Conservation (phyloP, 2,888 invertebrate species). For the Rotaria sp. region DNA sequence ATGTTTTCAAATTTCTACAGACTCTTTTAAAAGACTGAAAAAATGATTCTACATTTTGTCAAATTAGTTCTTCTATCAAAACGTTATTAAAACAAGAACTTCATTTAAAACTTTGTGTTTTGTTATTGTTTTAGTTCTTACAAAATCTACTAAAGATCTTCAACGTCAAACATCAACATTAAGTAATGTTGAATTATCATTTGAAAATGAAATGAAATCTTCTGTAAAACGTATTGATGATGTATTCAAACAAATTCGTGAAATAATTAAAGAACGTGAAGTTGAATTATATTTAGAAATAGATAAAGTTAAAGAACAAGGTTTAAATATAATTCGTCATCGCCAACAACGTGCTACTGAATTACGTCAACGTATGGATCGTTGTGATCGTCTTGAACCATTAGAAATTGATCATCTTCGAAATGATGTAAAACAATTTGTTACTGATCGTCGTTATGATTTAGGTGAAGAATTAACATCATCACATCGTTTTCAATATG, state of each 20-base stretch:
- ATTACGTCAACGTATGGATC: neutral
- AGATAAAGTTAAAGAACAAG: slow-evolving; percentile 22
- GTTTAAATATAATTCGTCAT: slow-evolving; percentile 3
- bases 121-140: neutral
- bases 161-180: slow-evolving; percentile 23
- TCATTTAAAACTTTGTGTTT: too few relatives aligned
- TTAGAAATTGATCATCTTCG: neutral
- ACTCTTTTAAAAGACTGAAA: too few relatives aligned
- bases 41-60: too few relatives aligned
- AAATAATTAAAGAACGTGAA: neutral
- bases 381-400: neutral
- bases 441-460: slow-evolving; percentile 1
- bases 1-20: too few relatives aligned
- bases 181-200: slow-evolving; percentile 14
- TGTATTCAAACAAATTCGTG: neutral
- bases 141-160: neutral
- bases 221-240: neutral
- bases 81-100: too few relatives aligned
- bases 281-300: slow-evolving; percentile 18
- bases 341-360: slow-evolving; percentile 13
- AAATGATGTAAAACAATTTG: neutral
- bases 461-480: neutral
- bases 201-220: slow-evolving; percentile 17
- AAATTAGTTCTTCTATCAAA: too few relatives aligned
- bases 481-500: slow-evolving; percentile 7